These are phyloP conservation scores for Orussus abietinus DNA, from an alignment of 1,140 invertebrate species.

Conservation along the genomic window DNA sequence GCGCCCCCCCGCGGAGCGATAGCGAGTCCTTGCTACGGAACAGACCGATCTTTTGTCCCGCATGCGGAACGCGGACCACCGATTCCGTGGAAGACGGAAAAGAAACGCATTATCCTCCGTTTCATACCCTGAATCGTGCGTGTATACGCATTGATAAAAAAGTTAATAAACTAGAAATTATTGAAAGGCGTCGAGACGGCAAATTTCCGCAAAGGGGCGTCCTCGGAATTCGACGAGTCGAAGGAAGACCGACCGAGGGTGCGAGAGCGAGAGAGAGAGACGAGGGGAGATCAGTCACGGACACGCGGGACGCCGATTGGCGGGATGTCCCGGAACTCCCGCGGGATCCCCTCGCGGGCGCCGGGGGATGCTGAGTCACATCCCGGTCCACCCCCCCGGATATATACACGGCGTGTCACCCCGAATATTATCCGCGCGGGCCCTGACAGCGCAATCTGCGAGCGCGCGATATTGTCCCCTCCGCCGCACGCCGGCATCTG, in stretches of 20 bases:
- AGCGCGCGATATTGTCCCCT: constrained; percentile 43
- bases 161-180: too few species aligned
- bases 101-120: too few species aligned
- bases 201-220: too few species aligned
- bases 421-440: constrained; percentile 48
- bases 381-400: constrained; percentile 20
- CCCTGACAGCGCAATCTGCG: constrained; percentile 49
- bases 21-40: too few species aligned
- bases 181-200: too few species aligned
- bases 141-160: too few species aligned
- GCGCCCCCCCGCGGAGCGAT: too few species aligned
- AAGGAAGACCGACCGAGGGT: constrained; percentile 19
- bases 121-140: too few species aligned
- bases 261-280: constrained; percentile 19
- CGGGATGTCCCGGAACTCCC: constrained; percentile 12
- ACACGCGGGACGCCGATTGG: constrained; percentile 37
- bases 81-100: too few species aligned
- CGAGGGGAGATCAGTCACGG: constrained; percentile 37
- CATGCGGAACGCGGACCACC: too few species aligned
- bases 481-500: constrained; percentile 30
- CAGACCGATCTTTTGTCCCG: too few species aligned
- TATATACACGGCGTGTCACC: constrained; percentile 38
- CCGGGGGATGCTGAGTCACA: constrained; percentile 44
- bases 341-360: constrained; percentile 5
- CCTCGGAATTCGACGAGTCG: too few species aligned